Base-by-base conservation (phyloP, 2,888 invertebrate genomes). In the Ectemnius cavifrons region DNA sequence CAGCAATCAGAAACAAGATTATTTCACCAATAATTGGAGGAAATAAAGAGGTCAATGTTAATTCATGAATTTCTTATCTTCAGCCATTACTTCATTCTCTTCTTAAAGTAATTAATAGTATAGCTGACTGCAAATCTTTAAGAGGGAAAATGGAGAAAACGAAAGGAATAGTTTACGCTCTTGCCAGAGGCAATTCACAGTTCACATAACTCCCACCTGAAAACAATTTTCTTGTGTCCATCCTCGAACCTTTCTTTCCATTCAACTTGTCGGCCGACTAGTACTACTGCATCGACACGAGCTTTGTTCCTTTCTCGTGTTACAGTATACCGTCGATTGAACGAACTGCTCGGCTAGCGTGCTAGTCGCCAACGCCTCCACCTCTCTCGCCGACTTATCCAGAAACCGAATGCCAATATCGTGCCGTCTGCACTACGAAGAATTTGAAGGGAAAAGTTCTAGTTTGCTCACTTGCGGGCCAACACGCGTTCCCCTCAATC, bases 131-230 rank as follows among this genome's bases (percentile, higher is more conserved):
- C 14, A 23, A 63, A 49, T n/a, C 11, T 27, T 47, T 23, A 49
- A n/a, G 14, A 60, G 46, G 47, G 6, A 49, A 63, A n/a, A 23
- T 27, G 16, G 23, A 13, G 27, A 27, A 63, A 47, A 63, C 2
- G 13, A 16, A 20, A 27, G 5, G 47, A 63, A 23, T n/a, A 23
- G 47, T 49, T 49, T 49, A 63, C 59, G 47, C 60, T 60, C 47
- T 62, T 60, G 68, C 72, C 71, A 73, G 73, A 79, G 74, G 74
- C 75, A 81, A 81, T 83, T 81, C 81, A 78, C 80, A 79, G 79
- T 80, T 80, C 68, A 65, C 63, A 37, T 67, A 63, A 23, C 62
- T n/a, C 66, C 59, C 47, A 20, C 49, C 23, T 59, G 27, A n/a
- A 45, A 45, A 56, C 59, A 27, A 6, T 16, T 66, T 61, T 28